These are phyloP conservation scores for Hucho hucho DNA, from an alignment of 2,113 vertebrate species.

Conservation along the genomic window DNA sequence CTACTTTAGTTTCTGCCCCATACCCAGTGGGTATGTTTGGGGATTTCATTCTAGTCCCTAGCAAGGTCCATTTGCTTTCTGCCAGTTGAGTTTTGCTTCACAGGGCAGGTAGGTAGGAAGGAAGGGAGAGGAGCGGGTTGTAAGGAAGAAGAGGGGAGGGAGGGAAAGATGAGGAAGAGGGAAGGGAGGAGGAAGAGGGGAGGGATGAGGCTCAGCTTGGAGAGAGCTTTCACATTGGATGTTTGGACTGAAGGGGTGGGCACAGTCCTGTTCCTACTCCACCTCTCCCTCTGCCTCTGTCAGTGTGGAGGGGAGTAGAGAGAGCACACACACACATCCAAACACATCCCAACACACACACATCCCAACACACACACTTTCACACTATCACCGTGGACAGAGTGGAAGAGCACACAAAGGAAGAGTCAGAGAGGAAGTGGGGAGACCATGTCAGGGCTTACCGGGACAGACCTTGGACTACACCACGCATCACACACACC, in stretches of 20 bases:
- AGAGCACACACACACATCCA: background rate
- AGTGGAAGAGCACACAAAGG: background rate
- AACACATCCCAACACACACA: slow-evolving; percentile 1
- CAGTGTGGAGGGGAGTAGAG: background rate
- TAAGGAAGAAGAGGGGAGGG: no score
- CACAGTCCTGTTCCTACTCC: background rate
- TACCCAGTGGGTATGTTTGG: no score
- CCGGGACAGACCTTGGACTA: slow-evolving; percentile 25
- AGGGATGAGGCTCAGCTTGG: slow-evolving; percentile 16
- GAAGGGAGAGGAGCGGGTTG: background rate
- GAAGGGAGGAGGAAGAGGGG: no score
- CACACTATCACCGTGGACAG: background rate
- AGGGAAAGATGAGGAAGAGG: no score
- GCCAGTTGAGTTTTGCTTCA: slow-evolving; percentile 50
- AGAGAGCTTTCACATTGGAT: slow-evolving; percentile 58
- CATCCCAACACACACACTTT: slow-evolving; percentile 20
- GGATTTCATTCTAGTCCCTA: no score
- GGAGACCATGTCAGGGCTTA: slow-evolving; percentile 39
- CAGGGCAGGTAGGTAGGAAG: slow-evolving; percentile 34
- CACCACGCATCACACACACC: slow-evolving; percentile 8
- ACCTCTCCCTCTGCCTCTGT: slow-evolving; percentile 5
- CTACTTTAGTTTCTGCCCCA: slow-evolving; percentile 24
- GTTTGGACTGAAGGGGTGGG: slow-evolving; percentile 52
- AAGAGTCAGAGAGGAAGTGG: slow-evolving; percentile 2
- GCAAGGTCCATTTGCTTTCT: slow-evolving; percentile 34